Conservation (phyloP, 2,797 vertebrate genomes). For the Enteromius argenteus region DNA sequence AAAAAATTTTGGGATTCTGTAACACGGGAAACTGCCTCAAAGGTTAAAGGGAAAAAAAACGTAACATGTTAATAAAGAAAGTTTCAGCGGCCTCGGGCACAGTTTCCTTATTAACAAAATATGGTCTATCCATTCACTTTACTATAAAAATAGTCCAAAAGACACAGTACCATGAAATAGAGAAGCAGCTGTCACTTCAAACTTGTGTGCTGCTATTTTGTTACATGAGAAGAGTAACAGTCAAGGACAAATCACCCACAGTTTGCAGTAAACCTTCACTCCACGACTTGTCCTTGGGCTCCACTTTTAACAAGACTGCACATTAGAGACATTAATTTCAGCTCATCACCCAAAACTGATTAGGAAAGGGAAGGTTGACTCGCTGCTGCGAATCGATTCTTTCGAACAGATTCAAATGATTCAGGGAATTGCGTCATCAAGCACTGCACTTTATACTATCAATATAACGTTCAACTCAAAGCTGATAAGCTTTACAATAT, state of each 20-base stretch:
- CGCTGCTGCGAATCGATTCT: background rate
- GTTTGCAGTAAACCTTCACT: background rate
- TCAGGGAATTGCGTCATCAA: background rate
- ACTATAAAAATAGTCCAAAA: constrained; percentile 25
- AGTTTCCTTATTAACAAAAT: constrained; percentile 28
- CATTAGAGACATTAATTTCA: background rate
- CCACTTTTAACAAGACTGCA: constrained; percentile 16
- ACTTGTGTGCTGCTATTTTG: constrained; percentile 4
- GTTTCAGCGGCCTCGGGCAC: constrained; percentile 23
- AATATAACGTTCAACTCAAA: background rate
- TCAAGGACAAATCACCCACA: constrained; percentile 5
- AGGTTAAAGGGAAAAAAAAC: background rate
- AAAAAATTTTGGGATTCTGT: background rate
- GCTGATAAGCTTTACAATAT: background rate
- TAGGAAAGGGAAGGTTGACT: background rate
- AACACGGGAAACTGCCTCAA: background rate
- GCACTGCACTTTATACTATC: background rate
- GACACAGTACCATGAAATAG: background rate
- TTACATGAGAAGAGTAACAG: background rate
- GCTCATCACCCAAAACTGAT: background rate
- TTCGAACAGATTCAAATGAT: background rate
- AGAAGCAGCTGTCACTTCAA: constrained; percentile 21
- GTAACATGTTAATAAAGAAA: constrained; percentile 9
- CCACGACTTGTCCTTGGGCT: constrained; percentile 4
- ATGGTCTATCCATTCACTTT: constrained; percentile 1